Conservation (phyloP, 2,888 invertebrate species). For the Masnerella sp. region DNA sequence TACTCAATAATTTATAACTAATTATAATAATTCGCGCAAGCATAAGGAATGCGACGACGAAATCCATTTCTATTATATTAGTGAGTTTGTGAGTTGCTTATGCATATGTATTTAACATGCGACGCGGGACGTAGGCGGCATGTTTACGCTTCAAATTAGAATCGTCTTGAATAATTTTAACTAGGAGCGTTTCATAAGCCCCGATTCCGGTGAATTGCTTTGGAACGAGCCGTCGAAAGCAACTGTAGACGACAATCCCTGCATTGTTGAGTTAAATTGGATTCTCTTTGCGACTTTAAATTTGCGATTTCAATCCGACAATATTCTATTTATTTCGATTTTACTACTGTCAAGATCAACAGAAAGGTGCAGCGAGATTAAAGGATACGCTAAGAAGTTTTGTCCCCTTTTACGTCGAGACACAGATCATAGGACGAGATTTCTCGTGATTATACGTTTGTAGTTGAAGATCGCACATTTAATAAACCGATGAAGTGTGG, state of each 20-base stretch:
- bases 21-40: constrained; percentile 15
- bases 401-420: constrained; percentile 7
- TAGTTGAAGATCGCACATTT: constrained; percentile 9
- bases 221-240: constrained; percentile 11
- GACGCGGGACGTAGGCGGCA: constrained; percentile 15
- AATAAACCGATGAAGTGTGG: constrained; percentile 13
- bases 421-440: constrained; percentile 19
- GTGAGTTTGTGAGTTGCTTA: constrained; percentile 31
- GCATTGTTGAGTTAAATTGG: constrained; percentile 25
- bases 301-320: constrained; percentile 25
- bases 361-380: constrained; percentile 18
- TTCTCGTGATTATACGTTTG: constrained; percentile 11
- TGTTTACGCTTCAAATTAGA: constrained; percentile 48
- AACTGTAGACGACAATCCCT: constrained; percentile 31
- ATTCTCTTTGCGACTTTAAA: constrained; percentile 34
- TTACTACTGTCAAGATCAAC: constrained; percentile 25
- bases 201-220: constrained; percentile 29
- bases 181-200: constrained; percentile 34
- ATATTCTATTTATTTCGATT: constrained; percentile 44
- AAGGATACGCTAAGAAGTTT: constrained; percentile 9
- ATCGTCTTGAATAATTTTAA: constrained; percentile 51
- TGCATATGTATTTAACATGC: constrained; percentile 43
- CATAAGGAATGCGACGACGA: constrained; percentile 7
- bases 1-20: no score
- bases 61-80: constrained; percentile 11